These are phyloP conservation scores for Drosophila mimetica DNA, from an alignment of 2,888 invertebrate genomes.

Conservation along the genomic window DNA sequence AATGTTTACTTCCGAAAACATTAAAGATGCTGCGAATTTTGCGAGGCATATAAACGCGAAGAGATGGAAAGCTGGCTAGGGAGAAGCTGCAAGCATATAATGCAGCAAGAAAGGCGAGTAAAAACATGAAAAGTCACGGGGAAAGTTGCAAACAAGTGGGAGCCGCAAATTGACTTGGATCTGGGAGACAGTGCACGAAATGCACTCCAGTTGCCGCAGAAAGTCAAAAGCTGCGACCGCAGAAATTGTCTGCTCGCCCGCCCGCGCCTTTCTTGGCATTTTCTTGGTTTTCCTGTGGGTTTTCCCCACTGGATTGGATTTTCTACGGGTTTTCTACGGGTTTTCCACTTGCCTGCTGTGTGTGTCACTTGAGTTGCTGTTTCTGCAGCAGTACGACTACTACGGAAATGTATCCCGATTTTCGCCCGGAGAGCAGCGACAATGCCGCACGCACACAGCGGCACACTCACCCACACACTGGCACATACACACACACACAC, in stretches of 20 bases:
- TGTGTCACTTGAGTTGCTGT: conserved; percentile 44
- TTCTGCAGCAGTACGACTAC: conserved; percentile 34
- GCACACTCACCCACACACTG: conserved; percentile 30
- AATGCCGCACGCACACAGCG: conserved; percentile 38
- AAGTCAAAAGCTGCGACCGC: conserved; percentile 29
- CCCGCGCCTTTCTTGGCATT: conserved; percentile 12
- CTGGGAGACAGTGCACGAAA: conserved; percentile 27
- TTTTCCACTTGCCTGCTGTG: conserved; percentile 42
- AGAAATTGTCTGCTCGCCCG: conserved; percentile 13
- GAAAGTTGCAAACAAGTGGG: conserved; percentile 34
- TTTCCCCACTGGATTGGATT: not conserved
- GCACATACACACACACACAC: conserved; percentile 23
- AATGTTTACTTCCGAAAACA: not conserved
- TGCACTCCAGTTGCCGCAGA: conserved; percentile 27
- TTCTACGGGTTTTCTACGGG: conserved; percentile 6
- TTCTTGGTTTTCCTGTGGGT: conserved; percentile 10
- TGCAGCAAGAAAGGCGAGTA: not conserved
- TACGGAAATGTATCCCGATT: conserved; percentile 74
- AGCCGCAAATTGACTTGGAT: conserved; percentile 18
- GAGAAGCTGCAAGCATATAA: conserved; percentile 4
- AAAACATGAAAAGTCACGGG: conserved; percentile 17
- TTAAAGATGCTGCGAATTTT: not conserved
- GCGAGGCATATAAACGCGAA: not conserved
- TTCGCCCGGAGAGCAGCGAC: conserved; percentile 58
- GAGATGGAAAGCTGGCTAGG: not conserved